phyloP scores from a whole-genome alignment of 2,113 vertebrate genomes.

The Rhineura floridana region DNA sequence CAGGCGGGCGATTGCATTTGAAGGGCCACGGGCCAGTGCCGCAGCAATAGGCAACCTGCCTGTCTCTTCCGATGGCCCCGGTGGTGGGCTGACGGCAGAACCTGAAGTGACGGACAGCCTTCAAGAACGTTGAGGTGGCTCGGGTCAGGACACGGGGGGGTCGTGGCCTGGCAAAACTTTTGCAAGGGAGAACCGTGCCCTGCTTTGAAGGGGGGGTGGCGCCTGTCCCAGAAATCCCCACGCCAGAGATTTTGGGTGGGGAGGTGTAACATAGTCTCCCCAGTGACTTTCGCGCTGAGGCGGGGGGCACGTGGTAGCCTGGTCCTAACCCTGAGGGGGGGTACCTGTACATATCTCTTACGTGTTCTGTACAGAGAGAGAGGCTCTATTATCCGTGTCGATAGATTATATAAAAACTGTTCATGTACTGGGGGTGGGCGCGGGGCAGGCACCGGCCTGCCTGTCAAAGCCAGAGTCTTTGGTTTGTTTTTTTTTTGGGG shows the following conservation, averaged over 20 bases:
- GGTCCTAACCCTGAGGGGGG: too few species aligned
- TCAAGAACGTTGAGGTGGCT: not conserved
- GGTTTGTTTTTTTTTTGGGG: not conserved
- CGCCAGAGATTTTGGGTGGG: not conserved
- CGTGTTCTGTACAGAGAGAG: slow-evolving; percentile 28
- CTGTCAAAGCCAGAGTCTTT: slow-evolving; percentile 1
- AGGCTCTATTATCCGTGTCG: slow-evolving; percentile 17
- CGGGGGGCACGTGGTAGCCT: not conserved
- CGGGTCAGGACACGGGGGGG: not conserved
- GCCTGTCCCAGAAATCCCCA: not conserved
- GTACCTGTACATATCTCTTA: slow-evolving; percentile 26
- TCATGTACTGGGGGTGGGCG: not conserved
- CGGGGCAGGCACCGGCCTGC: slow-evolving; percentile 28
- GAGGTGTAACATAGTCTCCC: not conserved
- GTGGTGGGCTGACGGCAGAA: too few species aligned
- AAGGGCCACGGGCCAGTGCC: not conserved
- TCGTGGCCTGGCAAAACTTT: not conserved
- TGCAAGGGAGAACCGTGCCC: not conserved
- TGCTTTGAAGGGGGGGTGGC: not conserved
- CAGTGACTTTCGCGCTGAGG: not conserved
- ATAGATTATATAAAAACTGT: slow-evolving; percentile 27
- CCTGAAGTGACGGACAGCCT: not conserved
- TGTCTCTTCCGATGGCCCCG: not conserved
- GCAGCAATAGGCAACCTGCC: not conserved
- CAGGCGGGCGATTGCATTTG: not conserved